Conservation (phyloP, 2,888 invertebrate genomes). For the Cryptocephalus moraei region DNA sequence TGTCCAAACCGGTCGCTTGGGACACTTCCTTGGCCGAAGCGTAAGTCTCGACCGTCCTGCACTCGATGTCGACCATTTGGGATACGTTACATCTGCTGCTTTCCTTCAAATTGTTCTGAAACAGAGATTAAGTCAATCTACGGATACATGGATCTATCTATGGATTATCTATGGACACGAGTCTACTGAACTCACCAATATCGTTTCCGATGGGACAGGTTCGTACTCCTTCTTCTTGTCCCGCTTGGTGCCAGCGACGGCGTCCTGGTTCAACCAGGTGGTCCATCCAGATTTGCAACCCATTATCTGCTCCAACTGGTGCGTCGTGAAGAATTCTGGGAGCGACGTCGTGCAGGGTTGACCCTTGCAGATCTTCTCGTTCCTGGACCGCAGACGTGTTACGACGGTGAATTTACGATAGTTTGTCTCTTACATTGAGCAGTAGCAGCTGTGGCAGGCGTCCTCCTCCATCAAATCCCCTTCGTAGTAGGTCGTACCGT, state of each 20-base stretch:
- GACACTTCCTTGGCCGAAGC: constrained; percentile 51
- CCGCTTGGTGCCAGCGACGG: constrained; percentile 23
- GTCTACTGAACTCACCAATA: constrained; percentile 45
- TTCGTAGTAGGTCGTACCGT: constrained; percentile 60
- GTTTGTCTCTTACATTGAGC: constrained; percentile 38
- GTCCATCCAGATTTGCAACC: constrained; percentile 68
- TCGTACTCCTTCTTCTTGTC: constrained; percentile 44
- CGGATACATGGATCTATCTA: too few relatives aligned
- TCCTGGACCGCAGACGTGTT: constrained; percentile 31
- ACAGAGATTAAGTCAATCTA: background rate
- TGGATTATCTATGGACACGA: too few relatives aligned
- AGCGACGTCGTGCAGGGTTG: constrained; percentile 49
- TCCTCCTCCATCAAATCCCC: constrained; percentile 65
- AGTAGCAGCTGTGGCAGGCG: constrained; percentile 70
- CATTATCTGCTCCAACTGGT: constrained; percentile 21
- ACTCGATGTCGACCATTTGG: constrained; percentile 63
- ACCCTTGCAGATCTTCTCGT: constrained; percentile 59
- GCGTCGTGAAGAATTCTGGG: constrained; percentile 12
- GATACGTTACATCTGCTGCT: constrained; percentile 43
- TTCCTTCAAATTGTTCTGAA: constrained; percentile 35
- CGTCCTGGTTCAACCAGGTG: constrained; percentile 61
- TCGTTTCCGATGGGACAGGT: constrained; percentile 44
- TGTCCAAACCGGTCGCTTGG: constrained; percentile 62
- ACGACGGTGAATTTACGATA: too few relatives aligned
- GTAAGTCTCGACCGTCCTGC: constrained; percentile 58